phyloP scores from a whole-genome alignment of 2,888 invertebrate species.

The Aporophyla lueneburgensis region DNA sequence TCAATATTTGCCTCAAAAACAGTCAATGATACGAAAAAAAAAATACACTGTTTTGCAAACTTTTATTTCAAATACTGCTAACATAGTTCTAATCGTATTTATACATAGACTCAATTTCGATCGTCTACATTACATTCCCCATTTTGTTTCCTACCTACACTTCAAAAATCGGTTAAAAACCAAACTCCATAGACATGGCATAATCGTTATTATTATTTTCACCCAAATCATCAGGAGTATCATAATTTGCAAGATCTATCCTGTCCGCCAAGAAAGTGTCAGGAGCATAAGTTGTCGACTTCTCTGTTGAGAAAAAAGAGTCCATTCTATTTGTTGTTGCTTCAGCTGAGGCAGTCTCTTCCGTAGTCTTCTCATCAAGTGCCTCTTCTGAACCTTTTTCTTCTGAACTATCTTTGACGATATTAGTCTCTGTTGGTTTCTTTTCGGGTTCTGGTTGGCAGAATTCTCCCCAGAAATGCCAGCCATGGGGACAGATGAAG shows the following conservation, averaged over 20 bases:
- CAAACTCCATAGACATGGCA: constrained; percentile 40
- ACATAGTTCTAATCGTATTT: background rate
- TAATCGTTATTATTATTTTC: constrained; percentile 70
- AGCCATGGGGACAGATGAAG: constrained; percentile 87
- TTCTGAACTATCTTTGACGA: constrained; percentile 28
- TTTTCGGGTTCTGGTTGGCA: constrained; percentile 78
- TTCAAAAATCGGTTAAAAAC: constrained; percentile 48
- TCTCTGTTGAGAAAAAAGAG: constrained; percentile 84
- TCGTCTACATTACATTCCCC: background rate
- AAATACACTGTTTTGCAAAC: background rate
- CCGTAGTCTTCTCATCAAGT: constrained; percentile 17
- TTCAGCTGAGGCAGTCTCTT: constrained; percentile 40
- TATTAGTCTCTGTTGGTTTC: constrained; percentile 11
- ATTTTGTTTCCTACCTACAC: background rate
- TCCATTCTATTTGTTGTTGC: constrained; percentile 71
- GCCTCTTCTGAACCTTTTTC: constrained; percentile 44
- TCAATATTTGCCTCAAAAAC: background rate
- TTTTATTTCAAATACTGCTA: background rate
- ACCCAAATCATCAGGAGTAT: constrained; percentile 74
- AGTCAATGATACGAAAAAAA: too few species aligned
- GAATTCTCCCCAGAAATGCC: constrained; percentile 83
- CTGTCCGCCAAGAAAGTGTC: constrained; percentile 88
- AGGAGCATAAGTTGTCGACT: constrained; percentile 75
- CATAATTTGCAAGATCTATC: constrained; percentile 83
- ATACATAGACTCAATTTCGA: background rate